Base-by-base conservation (phyloP, 2,888 invertebrate genomes). In the Oxytorus armatus region DNA sequence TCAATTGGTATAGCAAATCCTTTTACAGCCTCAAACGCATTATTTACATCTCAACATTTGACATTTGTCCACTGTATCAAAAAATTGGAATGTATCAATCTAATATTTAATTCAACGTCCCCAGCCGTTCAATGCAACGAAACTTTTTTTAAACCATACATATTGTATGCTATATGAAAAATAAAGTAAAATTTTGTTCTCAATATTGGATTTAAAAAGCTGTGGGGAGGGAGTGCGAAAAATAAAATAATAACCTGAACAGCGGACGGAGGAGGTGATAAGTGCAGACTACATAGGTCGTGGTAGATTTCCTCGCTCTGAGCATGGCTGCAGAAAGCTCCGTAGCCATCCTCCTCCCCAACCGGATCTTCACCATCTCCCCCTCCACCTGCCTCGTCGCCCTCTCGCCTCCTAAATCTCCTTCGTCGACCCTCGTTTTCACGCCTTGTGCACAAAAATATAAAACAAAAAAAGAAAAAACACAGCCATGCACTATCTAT, bases 251-350 rank as follows among this genome's bases (percentile, higher is more conserved):
- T 87, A 89, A 92, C 92, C 92, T 92, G 91, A 78, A 85, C 87
- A 84, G 88, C 86, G 83, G 88, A 88, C 83, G 90, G 89, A 91
- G 92, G 93, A 92, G 93, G 93, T 92, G 93, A 93, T 91, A 92
- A 92, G 86, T 90, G 92, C 90, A 96, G 94, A 87, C 95, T 95
- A 94, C 97, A 97, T 91, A 98, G 95, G 94, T 98, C 98, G 93
- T 98, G 97, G 94, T 98, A 98, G 92, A 98, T 97, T 93, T 97
- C 97, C 92, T 98, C 98, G 92, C 96, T 96, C 93, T 95, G 95
- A 90, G 95, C 93, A 92, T 95, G 94, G 92, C 95, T 94, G 93
- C 94, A 94, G 92, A 94, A 94, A 92, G 94, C 94, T 88, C 94
- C 94, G 92, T 95, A 95, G 90, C 95, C 95, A 88, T 93, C 94